Conservation (phyloP, 2,888 invertebrate species). For the Callyntrura guangdongensis region DNA sequence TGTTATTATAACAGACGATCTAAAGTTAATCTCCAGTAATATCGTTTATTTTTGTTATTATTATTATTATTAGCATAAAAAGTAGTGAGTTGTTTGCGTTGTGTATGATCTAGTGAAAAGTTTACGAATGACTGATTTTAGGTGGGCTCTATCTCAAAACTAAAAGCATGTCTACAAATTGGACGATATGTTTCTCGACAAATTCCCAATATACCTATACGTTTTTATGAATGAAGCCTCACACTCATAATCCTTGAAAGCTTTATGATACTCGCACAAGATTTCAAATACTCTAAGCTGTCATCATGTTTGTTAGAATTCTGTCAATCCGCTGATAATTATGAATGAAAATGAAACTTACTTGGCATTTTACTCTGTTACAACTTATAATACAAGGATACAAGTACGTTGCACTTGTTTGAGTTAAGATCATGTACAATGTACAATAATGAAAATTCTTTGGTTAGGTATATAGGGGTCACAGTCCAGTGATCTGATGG, state of each 20-base stretch:
- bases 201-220: background rate
- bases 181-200: too few species aligned
- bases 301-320: slow-evolving; percentile 59
- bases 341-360: slow-evolving; percentile 68
- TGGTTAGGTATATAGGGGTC: background rate
- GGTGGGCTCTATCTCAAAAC: background rate
- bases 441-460: slow-evolving; percentile 5
- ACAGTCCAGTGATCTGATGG: slow-evolving; percentile 24
- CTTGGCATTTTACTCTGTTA: slow-evolving; percentile 9
- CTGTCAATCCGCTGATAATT: slow-evolving; percentile 53
- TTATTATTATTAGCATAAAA: too few species aligned
- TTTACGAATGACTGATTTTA: background rate
- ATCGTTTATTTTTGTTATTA: slow-evolving; percentile 52
- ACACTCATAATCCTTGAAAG: slow-evolving; percentile 60
- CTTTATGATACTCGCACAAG: slow-evolving; percentile 53
- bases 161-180: background rate
- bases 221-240: slow-evolving; percentile 38
- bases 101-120: background rate
- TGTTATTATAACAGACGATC: background rate
- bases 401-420: background rate
- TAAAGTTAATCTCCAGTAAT: slow-evolving; percentile 9
- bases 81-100: background rate
- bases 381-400: too few species aligned
- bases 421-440: too few species aligned
- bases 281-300: slow-evolving; percentile 46